phyloP scores from a whole-genome alignment of 2,797 vertebrate species.

The Coracias cyanogaster region DNA sequence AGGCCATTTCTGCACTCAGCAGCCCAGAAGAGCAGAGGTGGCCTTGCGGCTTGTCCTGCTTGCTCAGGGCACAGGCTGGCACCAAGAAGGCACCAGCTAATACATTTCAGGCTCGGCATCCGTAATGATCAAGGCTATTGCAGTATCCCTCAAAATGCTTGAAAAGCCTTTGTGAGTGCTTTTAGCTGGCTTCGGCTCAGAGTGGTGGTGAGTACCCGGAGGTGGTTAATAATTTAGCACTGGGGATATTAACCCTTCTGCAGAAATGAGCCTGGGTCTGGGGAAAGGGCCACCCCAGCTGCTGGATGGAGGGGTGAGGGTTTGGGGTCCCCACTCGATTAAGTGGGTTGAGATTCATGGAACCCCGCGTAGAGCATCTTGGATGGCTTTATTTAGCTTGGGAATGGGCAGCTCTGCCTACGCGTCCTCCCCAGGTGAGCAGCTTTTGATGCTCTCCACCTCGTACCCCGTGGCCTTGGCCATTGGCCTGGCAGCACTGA shows the following conservation, averaged over 20 bases:
- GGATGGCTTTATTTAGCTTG: not conserved
- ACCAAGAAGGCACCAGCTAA: not conserved
- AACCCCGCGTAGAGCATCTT: not conserved
- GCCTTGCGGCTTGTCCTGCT: not conserved
- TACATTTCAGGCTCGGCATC: not conserved
- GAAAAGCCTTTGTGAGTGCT: not conserved
- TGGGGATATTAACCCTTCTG: not conserved
- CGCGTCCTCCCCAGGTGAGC: not conserved
- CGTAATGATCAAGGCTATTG: fast-evolving
- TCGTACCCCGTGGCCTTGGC: not conserved
- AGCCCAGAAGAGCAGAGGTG: fast-evolving
- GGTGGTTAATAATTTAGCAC: not conserved
- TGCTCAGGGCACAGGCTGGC: not conserved
- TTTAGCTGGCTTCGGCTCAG: not conserved
- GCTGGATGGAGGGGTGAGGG: fast-evolving
- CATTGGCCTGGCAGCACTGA: not conserved
- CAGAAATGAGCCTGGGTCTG: not conserved
- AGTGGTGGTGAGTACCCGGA: not conserved
- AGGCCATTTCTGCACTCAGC: not conserved
- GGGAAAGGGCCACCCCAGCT: not conserved
- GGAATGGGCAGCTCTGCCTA: not conserved
- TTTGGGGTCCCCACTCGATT: not conserved
- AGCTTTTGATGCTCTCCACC: not conserved
- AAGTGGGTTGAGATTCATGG: fast-evolving
- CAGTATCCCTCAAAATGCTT: not conserved